A percentile compares a stretch with the other conserved stretches of the same genome.
phyloP scores from a whole-genome alignment of 1,140 invertebrate genomes.

The Orchestia grillus region DNA sequence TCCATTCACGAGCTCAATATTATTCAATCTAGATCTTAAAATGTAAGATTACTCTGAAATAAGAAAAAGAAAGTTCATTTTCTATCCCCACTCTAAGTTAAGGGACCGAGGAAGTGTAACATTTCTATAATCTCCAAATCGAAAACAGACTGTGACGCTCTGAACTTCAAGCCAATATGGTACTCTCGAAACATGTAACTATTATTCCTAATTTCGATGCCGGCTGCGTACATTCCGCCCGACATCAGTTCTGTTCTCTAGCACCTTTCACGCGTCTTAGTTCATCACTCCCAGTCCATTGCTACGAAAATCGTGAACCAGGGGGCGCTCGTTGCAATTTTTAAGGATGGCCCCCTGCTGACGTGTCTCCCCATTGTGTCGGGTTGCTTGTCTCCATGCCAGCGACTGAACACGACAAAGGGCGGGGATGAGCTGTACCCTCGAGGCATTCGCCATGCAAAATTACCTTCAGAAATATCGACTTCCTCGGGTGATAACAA shows the following conservation, averaged over 20 bases:
- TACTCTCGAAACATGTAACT: neutral
- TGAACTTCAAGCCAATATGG: neutral
- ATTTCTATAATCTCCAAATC: neutral
- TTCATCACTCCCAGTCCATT: constrained; percentile 7
- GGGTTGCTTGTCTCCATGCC: neutral
- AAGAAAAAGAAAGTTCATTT: neutral
- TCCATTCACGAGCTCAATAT: neutral
- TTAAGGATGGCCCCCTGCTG: constrained; percentile 19
- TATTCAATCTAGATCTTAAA: too few species aligned
- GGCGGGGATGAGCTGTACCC: neutral
- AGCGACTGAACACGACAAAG: neutral
- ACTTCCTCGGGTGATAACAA: neutral
- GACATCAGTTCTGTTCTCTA: neutral
- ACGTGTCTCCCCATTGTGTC: neutral
- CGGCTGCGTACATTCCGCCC: neutral
- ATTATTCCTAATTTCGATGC: neutral
- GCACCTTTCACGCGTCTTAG: neutral
- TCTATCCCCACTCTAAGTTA: neutral
- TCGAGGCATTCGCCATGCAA: neutral
- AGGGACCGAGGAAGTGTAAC: neutral
- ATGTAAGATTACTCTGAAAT: too few species aligned
- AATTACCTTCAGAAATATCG: neutral
- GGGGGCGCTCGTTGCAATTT: neutral
- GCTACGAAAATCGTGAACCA: neutral
- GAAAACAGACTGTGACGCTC: neutral